Conservation (phyloP, 2,113 vertebrate genomes). For the Lanius ludovicianus region DNA sequence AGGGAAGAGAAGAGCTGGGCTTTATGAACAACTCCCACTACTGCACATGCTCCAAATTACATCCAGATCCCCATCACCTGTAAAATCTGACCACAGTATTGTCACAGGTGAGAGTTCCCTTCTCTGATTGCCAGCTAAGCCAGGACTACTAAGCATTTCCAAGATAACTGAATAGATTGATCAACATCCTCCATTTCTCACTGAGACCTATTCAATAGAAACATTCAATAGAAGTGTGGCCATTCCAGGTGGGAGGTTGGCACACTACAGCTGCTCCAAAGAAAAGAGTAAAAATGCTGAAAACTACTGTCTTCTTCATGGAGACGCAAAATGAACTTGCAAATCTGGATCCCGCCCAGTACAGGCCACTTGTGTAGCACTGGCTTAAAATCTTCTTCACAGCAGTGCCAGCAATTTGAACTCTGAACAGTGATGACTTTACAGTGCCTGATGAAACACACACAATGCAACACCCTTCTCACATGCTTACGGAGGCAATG, state of each 20-base stretch:
- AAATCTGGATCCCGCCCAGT: background rate
- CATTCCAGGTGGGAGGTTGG: background rate
- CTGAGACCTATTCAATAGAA: background rate
- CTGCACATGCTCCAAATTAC: background rate
- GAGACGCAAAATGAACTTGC: background rate
- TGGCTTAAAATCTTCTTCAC: background rate
- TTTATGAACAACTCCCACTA: background rate
- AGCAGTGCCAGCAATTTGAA: background rate
- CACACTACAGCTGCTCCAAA: background rate
- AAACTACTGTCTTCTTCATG: background rate
- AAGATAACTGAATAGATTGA: background rate
- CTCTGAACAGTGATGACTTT: background rate
- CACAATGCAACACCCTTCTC: background rate
- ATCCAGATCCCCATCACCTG: background rate
- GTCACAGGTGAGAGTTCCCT: background rate
- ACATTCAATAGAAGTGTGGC: rapidly evolving
- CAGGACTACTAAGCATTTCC: background rate
- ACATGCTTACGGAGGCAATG: background rate
- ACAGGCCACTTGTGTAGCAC: background rate
- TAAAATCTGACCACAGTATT: background rate
- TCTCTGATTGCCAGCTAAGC: background rate
- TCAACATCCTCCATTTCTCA: background rate
- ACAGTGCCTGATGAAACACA: background rate
- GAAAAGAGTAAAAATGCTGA: background rate
- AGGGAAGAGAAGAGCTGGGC: background rate